Conservation (phyloP, 2,888 invertebrate genomes). For the Byasa hedistus region DNA sequence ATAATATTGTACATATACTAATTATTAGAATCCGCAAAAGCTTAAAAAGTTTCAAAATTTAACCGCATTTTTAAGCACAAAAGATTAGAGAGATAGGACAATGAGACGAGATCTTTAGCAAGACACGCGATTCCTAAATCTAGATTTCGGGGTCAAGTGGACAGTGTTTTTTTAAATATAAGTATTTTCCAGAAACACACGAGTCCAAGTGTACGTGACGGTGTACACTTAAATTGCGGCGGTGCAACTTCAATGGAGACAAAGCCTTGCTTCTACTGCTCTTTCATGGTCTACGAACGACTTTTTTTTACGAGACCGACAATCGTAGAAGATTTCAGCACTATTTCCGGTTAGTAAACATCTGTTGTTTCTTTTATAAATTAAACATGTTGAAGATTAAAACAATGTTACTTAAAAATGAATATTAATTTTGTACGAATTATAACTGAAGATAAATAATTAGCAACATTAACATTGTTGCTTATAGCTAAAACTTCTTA, state of each 20-base stretch:
- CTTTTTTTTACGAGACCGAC: neutral
- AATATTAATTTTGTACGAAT: neutral
- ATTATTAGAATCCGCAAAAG: neutral
- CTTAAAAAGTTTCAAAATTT: constrained; percentile 18
- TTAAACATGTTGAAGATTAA: neutral
- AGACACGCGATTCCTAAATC: constrained; percentile 61
- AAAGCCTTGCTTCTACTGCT: constrained; percentile 26
- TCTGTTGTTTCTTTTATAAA: neutral
- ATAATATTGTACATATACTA: too few species aligned
- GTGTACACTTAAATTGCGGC: constrained; percentile 43
- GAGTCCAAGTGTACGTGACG: constrained; percentile 51
- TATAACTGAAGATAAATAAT: constrained; percentile 31
- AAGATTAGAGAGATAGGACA: constrained; percentile 29
- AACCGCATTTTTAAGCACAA: constrained; percentile 11
- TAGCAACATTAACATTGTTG: constrained; percentile 26
- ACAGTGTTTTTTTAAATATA: constrained; percentile 56
- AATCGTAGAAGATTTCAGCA: neutral
- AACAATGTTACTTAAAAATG: neutral
- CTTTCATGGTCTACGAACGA: constrained; percentile 5
- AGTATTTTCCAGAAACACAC: constrained; percentile 61
- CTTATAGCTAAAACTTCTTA: constrained; percentile 3
- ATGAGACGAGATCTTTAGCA: constrained; percentile 47
- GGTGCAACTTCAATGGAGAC: constrained; percentile 55
- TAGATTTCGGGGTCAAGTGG: constrained; percentile 63
- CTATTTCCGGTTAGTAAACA: constrained; percentile 3